Evolutionary conservation across 1,140 invertebrate genomes (phyloP), one percentile per base, ranked within the genome.

Genomic region (Aethina tumida): DNA sequence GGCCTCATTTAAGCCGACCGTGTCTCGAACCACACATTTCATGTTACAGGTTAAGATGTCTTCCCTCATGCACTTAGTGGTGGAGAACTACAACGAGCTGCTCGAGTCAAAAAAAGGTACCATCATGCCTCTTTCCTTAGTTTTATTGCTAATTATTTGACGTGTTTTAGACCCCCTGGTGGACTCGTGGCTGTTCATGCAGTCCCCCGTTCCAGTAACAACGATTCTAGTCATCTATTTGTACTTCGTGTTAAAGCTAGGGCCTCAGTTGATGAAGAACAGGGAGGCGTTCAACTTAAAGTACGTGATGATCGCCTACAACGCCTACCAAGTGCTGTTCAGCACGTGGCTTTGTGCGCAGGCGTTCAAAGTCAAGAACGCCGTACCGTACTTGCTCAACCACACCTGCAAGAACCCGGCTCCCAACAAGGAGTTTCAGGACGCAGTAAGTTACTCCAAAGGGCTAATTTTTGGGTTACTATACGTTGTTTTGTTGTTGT

Each of bases 111-210:
- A 62, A 31, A 67, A 60, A 66, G 69, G 70, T 73, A 50, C n/a
- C n/a, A n/a, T n/a, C n/a, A n/a, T n/a, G n/a, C n/a, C n/a, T n/a
- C n/a, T n/a, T n/a, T n/a, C n/a, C n/a, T n/a, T n/a, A 50, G 39
- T 38, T 24, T 31, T 20, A 24, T 24, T 31, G 4, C 63, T 63
- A 60, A 63, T 60, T 62, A 60, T 51, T 56, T 55, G 56, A 61
- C 64, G 50, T 55, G 35, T 62, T 59, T 37, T 46, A 63, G 60
- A 53, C 47, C 54, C 58, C 4, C 34, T 57, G 16, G 59, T 75
- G 15, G 75, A 81, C 40, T 68, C 74, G 4, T 88, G 83, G 83
- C 66, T 73, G 1, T 60, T 88, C 14, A 86, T 88, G 80, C 54
- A 68, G 14, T 73, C 75, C 1, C 79, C 80, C 4, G 62, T 68